Percentiles rank a stretch among this genome's conserved stretches.
These are phyloP conservation scores for Pachyramphus minor DNA, from an alignment of 2,113 vertebrate species.

Conservation along the genomic window DNA sequence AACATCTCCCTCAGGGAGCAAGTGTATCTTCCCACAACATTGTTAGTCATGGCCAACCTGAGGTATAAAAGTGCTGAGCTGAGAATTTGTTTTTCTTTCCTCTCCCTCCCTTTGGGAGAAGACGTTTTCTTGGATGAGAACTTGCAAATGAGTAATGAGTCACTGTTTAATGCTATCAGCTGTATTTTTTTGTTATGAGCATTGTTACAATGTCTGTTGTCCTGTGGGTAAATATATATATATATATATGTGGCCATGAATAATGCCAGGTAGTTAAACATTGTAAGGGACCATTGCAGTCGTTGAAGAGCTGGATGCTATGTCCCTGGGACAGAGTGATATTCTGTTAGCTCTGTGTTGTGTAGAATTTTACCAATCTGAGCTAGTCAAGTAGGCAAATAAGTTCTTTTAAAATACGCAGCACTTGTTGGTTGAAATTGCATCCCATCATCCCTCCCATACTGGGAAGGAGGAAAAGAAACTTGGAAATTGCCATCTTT, in stretches of 20 bases:
- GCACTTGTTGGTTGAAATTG: background rate
- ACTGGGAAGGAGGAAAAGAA: slow-evolving; percentile 14
- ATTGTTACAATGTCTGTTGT: slow-evolving; percentile 13
- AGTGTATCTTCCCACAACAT: background rate
- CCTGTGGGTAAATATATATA: background rate
- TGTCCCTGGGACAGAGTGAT: background rate
- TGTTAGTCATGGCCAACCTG: slow-evolving; percentile 10
- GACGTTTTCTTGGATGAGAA: slow-evolving; percentile 27
- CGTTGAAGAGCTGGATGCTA: background rate
- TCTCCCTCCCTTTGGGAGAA: slow-evolving; percentile 41
- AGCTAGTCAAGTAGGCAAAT: background rate
- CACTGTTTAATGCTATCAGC: slow-evolving; percentile 36
- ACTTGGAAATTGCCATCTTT: slow-evolving; percentile 7
- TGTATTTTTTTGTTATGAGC: slow-evolving; percentile 30
- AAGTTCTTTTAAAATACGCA: background rate
- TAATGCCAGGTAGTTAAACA: slow-evolving; percentile 12
- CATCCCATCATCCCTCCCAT: background rate
- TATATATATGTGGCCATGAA: background rate
- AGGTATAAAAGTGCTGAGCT: slow-evolving; percentile 42
- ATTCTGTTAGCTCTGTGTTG: background rate
- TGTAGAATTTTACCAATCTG: background rate
- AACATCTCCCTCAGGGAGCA: background rate
- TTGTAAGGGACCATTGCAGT: background rate
- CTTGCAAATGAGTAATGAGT: slow-evolving; percentile 46
- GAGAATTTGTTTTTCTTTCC: slow-evolving; percentile 48